Base-by-base conservation (phyloP, 2,888 invertebrate species). In the Dynastes maya region DNA sequence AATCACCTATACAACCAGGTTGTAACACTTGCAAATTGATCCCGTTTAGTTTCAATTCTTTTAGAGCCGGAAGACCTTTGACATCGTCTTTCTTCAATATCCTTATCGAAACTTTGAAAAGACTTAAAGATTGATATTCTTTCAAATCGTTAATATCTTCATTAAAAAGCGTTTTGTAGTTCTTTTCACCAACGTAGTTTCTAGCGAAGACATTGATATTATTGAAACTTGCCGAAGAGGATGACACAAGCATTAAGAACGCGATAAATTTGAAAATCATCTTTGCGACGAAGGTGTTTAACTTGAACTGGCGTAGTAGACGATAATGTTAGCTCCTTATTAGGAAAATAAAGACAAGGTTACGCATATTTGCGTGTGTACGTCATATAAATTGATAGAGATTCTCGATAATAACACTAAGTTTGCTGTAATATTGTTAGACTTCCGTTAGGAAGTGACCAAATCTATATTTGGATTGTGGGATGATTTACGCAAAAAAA, bases 141-240 rank as follows among this genome's bases (percentile, higher is more conserved):
- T 40, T 37, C n/a, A 75, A 53, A 29, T 75, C 22, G 1, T 75
- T 22, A 4, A 75, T 22, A 2, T 61, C 22, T 27, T 16, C 49
- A 45, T n/a, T 49, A 40, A 45, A 63, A 29, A 75, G 9, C n/a
- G 27, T 16, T 22, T 49, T 61, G 61, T 58, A 74, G 11, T 74
- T 63, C 49, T 70, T 49, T 6, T 32, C 53, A 9, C 29, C 13
- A 27, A 70, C 13, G 22, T 70, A 51, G 27, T 45, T 37, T 16
- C 65, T 37, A 37, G 45, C 65, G 13, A n/a, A 29, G 27, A 70
- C 70, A 32, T 70, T 70, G 49, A 70, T 70, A 6, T 70, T 4
- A 13, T 29, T 29, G 16, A 53, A 53, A 70, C 2, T 40, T n/a
- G 49, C 51, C 27, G 13, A 63, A 32, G 27, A 27, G 16, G 6